Percentiles rank a stretch among this genome's conserved stretches.
phyloP scores from a whole-genome alignment of 2,797 vertebrate species.

The Onychomys leucogaster region DNA sequence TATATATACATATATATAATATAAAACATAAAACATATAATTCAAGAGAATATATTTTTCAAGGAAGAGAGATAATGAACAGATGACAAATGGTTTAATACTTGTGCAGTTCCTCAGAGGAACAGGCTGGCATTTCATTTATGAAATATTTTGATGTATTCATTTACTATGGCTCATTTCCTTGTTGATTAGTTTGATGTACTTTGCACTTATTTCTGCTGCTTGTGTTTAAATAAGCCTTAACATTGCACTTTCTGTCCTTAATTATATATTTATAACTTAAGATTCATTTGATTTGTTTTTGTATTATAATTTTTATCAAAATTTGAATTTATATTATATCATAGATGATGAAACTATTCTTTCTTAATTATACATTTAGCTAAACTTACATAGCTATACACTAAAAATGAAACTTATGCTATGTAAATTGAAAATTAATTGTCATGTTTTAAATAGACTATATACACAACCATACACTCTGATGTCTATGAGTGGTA shows the following conservation, averaged over 20 bases:
- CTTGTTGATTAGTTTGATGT: constrained; percentile 12
- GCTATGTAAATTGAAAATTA: background rate
- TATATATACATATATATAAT: background rate
- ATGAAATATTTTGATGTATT: background rate
- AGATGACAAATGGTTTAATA: background rate
- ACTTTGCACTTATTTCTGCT: background rate
- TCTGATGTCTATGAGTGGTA: background rate
- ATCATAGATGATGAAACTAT: background rate
- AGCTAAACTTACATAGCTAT: background rate
- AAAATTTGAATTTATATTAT: background rate
- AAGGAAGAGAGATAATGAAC: background rate
- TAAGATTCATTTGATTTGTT: background rate
- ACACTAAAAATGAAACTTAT: constrained; percentile 6
- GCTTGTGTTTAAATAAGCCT: background rate
- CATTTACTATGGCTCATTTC: background rate
- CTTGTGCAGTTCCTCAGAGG: rapidly evolving
- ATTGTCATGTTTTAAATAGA: background rate
- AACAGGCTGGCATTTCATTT: background rate
- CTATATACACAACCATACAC: background rate
- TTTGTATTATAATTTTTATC: constrained; percentile 20
- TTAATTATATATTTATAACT: constrained; percentile 19
- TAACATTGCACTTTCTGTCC: background rate
- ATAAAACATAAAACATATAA: background rate
- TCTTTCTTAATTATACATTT: background rate
- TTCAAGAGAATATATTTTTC: background rate